phyloP scores from a whole-genome alignment of 2,113 vertebrate species.

The Eudyptes chrysolophus region DNA sequence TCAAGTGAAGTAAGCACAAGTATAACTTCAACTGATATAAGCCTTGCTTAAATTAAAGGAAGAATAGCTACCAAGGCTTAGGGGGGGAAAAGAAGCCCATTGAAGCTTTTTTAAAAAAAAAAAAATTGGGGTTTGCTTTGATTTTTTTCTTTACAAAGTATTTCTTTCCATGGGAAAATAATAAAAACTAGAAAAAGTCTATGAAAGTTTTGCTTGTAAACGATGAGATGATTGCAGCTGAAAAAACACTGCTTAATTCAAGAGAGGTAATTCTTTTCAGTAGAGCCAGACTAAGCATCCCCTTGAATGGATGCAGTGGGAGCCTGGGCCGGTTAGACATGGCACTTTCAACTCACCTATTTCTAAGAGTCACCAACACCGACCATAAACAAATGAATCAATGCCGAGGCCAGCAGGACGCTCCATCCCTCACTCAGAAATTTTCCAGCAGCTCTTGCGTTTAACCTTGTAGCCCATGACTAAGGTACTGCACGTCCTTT shows the following conservation, averaged over 20 bases:
- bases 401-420: not conserved
- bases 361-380: not conserved
- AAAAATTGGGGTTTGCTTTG: not conserved
- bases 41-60: slow-evolving; percentile 12
- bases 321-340: not conserved
- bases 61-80: not conserved
- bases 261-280: not conserved
- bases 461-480: not conserved
- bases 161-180: slow-evolving; percentile 22
- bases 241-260: not conserved
- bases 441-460: not conserved
- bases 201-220: not conserved
- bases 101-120: not conserved
- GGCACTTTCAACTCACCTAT: not conserved
- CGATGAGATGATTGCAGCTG: not conserved
- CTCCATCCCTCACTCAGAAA: not conserved
- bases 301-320: not conserved
- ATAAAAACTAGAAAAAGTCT: not conserved
- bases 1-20: slow-evolving; percentile 54
- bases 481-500: not conserved
- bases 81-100: not conserved
- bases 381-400: not conserved
- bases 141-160: not conserved
- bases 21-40: not conserved
- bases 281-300: not conserved